A percentile compares a stretch with the other conserved stretches of the same genome.
phyloP scores from a whole-genome alignment of 2,888 invertebrate genomes.

The Mythimna lalbum region DNA sequence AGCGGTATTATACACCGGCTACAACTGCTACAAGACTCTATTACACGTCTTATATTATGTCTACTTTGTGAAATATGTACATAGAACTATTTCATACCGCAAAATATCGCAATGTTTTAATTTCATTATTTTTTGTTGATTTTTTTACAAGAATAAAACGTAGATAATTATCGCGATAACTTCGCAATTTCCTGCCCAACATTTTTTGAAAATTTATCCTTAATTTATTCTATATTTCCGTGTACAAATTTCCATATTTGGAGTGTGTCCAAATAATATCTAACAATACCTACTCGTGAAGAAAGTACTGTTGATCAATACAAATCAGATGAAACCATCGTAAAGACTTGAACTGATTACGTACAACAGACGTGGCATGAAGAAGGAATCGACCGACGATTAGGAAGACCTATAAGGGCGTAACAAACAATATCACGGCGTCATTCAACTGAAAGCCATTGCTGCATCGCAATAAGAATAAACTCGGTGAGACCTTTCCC shows the following conservation, averaged over 20 bases:
- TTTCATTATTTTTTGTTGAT: conserved; percentile 17
- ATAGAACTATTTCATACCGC: conserved; percentile 24
- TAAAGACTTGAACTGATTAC: conserved; percentile 12
- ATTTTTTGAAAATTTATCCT: conserved; percentile 5
- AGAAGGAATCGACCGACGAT: conserved; percentile 38
- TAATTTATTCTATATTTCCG: conserved; percentile 24
- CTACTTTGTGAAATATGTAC: conserved; percentile 45
- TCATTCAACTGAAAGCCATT: conserved; percentile 20
- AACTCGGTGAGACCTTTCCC: conserved; percentile 33
- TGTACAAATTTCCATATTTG: conserved; percentile 12
- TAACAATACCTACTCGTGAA: conserved; percentile 1
- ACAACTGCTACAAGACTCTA: conserved; percentile 41
- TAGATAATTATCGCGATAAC: conserved; percentile 4
- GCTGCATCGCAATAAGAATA: conserved; percentile 34
- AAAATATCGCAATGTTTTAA: conserved; percentile 32
- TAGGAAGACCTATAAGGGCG: conserved; percentile 45
- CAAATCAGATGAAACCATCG: conserved; percentile 17
- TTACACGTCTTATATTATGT: conserved; percentile 27
- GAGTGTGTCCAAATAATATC: conserved; percentile 29
- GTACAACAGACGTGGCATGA: conserved; percentile 19
- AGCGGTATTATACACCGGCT: conserved; percentile 70
- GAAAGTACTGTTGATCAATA: conserved; percentile 6
- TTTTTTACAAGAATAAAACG: conserved; percentile 13
- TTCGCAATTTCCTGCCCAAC: conserved; percentile 13
- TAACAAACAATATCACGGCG: conserved; percentile 22